phyloP scores from a whole-genome alignment of 2,888 invertebrate genomes.

The Notocelia uddmanniana region DNA sequence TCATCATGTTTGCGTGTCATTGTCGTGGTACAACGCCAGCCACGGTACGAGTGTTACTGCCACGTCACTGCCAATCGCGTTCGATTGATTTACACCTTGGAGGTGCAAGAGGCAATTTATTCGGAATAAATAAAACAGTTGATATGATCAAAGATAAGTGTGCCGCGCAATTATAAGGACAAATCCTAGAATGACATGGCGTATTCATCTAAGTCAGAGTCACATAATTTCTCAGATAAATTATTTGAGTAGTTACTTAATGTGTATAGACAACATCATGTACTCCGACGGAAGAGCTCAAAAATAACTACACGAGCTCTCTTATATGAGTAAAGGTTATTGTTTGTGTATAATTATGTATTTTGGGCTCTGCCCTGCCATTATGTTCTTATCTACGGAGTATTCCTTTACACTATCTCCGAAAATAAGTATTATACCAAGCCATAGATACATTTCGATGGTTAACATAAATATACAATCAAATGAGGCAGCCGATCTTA shows the following conservation, averaged over 20 bases:
- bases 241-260: background rate
- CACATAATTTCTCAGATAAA: background rate
- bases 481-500: slow-evolving; percentile 18
- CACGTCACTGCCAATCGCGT: too few relatives aligned
- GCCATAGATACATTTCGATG: slow-evolving; percentile 20
- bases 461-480: slow-evolving; percentile 23
- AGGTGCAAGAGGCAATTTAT: too few relatives aligned
- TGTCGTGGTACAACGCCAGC: too few relatives aligned
- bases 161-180: too few relatives aligned
- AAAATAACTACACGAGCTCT: background rate
- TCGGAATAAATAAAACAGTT: too few relatives aligned
- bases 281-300: background rate
- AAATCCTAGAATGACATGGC: background rate
- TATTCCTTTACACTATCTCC: background rate
- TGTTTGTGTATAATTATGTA: background rate
- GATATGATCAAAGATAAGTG: too few relatives aligned
- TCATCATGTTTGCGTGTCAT: too few relatives aligned
- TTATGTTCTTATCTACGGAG: background rate
- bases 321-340: background rate
- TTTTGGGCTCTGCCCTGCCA: background rate
- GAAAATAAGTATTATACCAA: background rate
- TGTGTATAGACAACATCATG: background rate
- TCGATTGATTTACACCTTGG: too few relatives aligned
- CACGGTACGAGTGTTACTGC: too few relatives aligned
- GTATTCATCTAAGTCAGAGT: background rate